These are phyloP conservation scores for Colostygia pectinataria DNA, from an alignment of 2,888 invertebrate species.

Conservation along the genomic window DNA sequence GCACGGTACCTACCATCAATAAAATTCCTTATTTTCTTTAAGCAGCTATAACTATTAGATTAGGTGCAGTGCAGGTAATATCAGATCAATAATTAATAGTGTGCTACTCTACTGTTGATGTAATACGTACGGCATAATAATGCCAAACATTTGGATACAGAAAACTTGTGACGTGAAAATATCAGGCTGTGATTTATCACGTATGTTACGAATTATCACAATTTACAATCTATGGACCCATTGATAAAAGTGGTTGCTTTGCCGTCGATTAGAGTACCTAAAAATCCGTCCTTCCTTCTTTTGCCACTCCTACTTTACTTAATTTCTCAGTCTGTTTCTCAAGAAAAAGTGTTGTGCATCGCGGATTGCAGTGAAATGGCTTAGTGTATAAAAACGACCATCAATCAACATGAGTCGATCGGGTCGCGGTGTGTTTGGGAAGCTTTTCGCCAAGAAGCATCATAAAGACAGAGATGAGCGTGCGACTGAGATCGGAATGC, in stretches of 20 bases:
- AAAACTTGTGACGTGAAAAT: too few relatives aligned
- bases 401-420: conserved; percentile 75
- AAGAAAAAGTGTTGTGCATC: conserved; percentile 57
- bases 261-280: conserved; percentile 42
- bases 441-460: conserved; percentile 76
- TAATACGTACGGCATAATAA: too few relatives aligned
- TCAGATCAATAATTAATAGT: too few relatives aligned
- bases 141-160: too few relatives aligned
- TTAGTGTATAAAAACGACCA: conserved; percentile 48
- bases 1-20: too few relatives aligned
- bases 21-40: too few relatives aligned
- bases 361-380: conserved; percentile 59
- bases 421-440: conserved; percentile 75
- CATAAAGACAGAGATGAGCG: conserved; percentile 71
- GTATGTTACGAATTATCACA: too few relatives aligned
- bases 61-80: too few relatives aligned
- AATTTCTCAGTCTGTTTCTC: conserved; percentile 49
- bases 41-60: too few relatives aligned
- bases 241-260: conserved; percentile 46
- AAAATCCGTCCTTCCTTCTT: conserved; percentile 67
- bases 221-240: too few relatives aligned
- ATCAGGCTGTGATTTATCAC: too few relatives aligned
- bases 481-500: conserved; percentile 89
- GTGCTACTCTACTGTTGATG: too few relatives aligned
- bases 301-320: conserved; percentile 69